Base-by-base conservation (phyloP, 2,113 vertebrate species). In the Mastomys coucha region DNA sequence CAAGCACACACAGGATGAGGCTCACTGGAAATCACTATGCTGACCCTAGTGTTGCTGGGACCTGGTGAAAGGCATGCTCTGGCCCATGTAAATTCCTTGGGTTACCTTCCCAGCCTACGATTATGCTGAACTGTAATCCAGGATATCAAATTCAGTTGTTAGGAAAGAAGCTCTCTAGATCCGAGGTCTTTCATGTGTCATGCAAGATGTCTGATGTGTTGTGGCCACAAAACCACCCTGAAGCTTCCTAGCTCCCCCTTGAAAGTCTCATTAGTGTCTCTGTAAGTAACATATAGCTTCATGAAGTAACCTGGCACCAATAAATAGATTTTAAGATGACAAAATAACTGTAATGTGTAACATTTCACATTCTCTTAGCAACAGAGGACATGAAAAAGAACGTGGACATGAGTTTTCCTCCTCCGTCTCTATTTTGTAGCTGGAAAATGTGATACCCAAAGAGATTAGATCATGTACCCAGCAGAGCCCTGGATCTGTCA, bases 101-200 rank as follows among this genome's bases (percentile, higher is more conserved):
- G 26, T 56, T 28, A 49, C 28, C 51, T 91, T 17, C 75, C 75
- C 28, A 39, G 12, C 8, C 26, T 0, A 49, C 4, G 36, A 42
- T 42, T 33, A 70, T 78, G 70, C 2, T 93, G 58, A 73, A 84
- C 63, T 77, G 78, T 51, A 65, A 36, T 24, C 42, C 28, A n/a
- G 26, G 4, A 19, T 67, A 93, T 93, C 73, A 88, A 19, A 20
- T 53, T 75, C 39, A 53, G 49, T 78, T 70, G 78, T 73, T 63
- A 42, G 42, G 75, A 19, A 14, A 5, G 36, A n/a, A 4, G 53
- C 10, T 82, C 86, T 75, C 33, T 70, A 31, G 56, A 26, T 36
- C 13, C 9, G 31, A 45, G n/a, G 31, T 10, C 58, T n/a, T 42
- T 39, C 5, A 3, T 28, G 28, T 19, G 33, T 26, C 0, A 0